Evolutionary conservation across 2,888 invertebrate species (phyloP).

Genomic region (Tinea semifulvella): DNA sequence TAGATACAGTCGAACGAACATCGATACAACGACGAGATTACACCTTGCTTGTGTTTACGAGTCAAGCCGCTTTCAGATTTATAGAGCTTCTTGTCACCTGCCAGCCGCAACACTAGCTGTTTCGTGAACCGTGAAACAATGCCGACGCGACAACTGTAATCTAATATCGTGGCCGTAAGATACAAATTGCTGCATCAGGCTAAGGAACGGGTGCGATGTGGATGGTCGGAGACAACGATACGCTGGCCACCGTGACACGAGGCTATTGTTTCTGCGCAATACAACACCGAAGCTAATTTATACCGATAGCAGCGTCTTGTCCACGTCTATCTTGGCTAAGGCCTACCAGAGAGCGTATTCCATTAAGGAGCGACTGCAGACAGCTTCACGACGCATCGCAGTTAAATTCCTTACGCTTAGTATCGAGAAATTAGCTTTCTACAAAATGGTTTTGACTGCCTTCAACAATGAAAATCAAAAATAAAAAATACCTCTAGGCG

Average conservation of each 20-base stretch:
- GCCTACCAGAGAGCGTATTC: slow-evolving; percentile 21
- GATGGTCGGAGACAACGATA: slow-evolving; percentile 39
- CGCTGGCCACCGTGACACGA: slow-evolving; percentile 45
- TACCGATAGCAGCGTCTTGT: slow-evolving; percentile 50
- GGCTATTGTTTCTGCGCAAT: slow-evolving; percentile 49
- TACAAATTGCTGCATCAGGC: slow-evolving; percentile 21
- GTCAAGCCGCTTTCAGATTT: slow-evolving; percentile 32
- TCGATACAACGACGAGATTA: slow-evolving; percentile 26
- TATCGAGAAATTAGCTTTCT: no score
- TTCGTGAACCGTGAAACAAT: slow-evolving; percentile 27
- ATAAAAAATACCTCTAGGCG: no score
- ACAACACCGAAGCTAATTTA: slow-evolving; percentile 54
- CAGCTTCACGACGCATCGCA: not conserved
- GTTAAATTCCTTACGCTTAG: no score
- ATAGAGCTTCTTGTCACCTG: slow-evolving; percentile 54
- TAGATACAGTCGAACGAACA: slow-evolving; percentile 10
- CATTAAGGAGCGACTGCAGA: slow-evolving; percentile 14
- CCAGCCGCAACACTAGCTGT: slow-evolving; percentile 48
- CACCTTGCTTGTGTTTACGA: slow-evolving; percentile 40
- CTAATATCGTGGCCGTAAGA: slow-evolving; percentile 27
- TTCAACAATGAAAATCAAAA: no score
- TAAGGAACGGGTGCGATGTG: slow-evolving; percentile 31
- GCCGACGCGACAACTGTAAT: slow-evolving; percentile 24
- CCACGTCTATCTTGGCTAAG: slow-evolving; percentile 27
- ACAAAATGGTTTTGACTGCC: no score